Evolutionary conservation across 2,888 invertebrate species (phyloP), one percentile per base, ranked within the genome.

Genomic region (Cylloceria caligata): DNA sequence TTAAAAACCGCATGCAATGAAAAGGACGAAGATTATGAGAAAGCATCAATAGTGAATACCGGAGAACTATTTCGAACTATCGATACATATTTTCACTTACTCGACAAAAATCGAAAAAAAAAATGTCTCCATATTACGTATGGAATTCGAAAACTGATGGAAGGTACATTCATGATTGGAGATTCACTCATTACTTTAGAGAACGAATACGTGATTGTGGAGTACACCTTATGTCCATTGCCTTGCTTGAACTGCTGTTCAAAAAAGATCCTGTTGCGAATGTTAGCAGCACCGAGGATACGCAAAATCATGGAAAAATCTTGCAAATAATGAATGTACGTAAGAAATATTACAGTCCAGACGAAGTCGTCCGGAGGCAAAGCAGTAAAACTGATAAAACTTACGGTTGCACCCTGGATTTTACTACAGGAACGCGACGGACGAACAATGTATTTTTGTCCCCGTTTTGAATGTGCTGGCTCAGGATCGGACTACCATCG

Each of bases 201-300:
- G 5, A 52, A 80, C n/a, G 34, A 75, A 13, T 27, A 52, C 45
- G 57, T 80, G 16, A 60, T 34, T 39, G 62, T 76, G 36, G 68
- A 60, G 36, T 16, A 80, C 21, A 72, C 34, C 62, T 3, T 0
- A 4, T 24, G 52, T 75, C 30, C 45, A 13, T 42, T 5, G 77
- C 78, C 16, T 34, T 83, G 57, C 62, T 81, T 21, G 80, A 80
- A 68, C 68, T 83, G 7, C 64, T 83, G 27, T 80, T 77, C 67
- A 49, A 65, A 45, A 80, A 73, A 19, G 65, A 71, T 39, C 83
- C 83, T 19, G 52, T 64, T 55, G 11, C 36, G 4, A 0, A 57
- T 30, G 49, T 71, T n/a, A 65, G 75, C 21, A 83, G 68, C 21
- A 9, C 30, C 6, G 64, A 68, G 36, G 77, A 80, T 57, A 13